These are phyloP conservation scores for Brachionus plicatilis DNA, from an alignment of 1,140 invertebrate genomes.

Conservation along the genomic window DNA sequence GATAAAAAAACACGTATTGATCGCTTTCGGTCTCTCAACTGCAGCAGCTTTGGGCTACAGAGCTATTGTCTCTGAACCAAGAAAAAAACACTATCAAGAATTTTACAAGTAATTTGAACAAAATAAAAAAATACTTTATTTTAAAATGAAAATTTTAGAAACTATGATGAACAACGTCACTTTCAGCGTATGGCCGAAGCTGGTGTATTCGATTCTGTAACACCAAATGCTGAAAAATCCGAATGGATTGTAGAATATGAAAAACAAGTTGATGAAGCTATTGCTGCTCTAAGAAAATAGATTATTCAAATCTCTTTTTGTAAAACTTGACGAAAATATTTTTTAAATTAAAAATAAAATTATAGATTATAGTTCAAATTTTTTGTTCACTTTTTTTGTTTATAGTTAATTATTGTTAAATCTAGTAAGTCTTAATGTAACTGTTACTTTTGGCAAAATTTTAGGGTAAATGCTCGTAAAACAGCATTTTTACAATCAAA, in stretches of 20 bases:
- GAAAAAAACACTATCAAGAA: constrained; percentile 18
- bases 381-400: background rate
- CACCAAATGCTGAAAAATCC: constrained; percentile 19
- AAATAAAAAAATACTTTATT: background rate
- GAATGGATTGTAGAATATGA: constrained; percentile 40
- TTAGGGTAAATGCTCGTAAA: constrained; percentile 17
- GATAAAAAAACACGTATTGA: constrained; percentile 32
- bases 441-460: background rate
- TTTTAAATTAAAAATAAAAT: constrained; percentile 10
- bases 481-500: background rate
- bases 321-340: constrained; percentile 9
- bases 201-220: constrained; percentile 39
- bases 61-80: background rate
- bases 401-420: background rate
- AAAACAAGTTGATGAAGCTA: constrained; percentile 38
- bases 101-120: constrained; percentile 30
- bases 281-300: constrained; percentile 37
- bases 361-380: background rate
- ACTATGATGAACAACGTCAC: constrained; percentile 30
- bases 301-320: constrained; percentile 4
- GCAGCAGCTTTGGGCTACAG: background rate
- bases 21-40: background rate
- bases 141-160: background rate
- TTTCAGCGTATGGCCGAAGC: constrained; percentile 37
- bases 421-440: background rate